Percentiles rank a stretch among this genome's conserved stretches.
Conservation (phyloP, 2,113 vertebrate species). For the Salvelinus fontinalis region DNA sequence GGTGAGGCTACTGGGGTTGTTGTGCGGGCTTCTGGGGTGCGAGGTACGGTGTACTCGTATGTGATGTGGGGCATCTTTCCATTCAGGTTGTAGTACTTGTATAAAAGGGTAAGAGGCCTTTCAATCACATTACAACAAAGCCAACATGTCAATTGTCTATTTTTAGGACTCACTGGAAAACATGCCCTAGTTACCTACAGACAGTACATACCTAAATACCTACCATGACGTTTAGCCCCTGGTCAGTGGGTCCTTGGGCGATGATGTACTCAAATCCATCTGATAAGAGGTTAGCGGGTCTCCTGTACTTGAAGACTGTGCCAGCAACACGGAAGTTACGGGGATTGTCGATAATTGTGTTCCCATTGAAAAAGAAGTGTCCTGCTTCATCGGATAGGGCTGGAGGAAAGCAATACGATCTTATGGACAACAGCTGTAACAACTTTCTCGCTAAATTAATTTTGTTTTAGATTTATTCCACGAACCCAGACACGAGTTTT, state of each 20-base stretch:
- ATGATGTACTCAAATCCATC: conserved; percentile 90
- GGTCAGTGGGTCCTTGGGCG: conserved; percentile 84
- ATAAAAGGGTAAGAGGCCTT: conserved; percentile 30
- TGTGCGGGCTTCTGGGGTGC: conserved; percentile 42
- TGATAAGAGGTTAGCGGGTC: conserved; percentile 75
- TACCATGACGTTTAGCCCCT: conserved; percentile 85
- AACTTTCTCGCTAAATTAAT: too few relatives aligned
- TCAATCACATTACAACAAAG: too few relatives aligned
- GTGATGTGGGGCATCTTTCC: conserved; percentile 87
- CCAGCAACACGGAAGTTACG: conserved; percentile 88
- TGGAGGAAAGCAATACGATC: conserved; percentile 41
- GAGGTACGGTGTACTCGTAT: conserved; percentile 85
- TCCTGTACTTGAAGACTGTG: conserved; percentile 86
- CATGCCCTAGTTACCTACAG: too few relatives aligned
- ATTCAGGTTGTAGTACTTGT: conserved; percentile 88
- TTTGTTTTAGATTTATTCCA: too few relatives aligned
- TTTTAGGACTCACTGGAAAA: too few relatives aligned
- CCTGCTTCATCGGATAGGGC: conserved; percentile 85
- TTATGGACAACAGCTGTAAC: not conserved
- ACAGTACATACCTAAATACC: too few relatives aligned
- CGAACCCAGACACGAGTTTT: not conserved
- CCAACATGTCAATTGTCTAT: too few relatives aligned
- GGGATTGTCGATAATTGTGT: conserved; percentile 84
- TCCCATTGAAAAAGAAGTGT: conserved; percentile 88
- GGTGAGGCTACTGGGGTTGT: conserved; percentile 40